Conservation (phyloP, 2,888 invertebrate genomes). For the Thysanoteuthis rhombus region DNA sequence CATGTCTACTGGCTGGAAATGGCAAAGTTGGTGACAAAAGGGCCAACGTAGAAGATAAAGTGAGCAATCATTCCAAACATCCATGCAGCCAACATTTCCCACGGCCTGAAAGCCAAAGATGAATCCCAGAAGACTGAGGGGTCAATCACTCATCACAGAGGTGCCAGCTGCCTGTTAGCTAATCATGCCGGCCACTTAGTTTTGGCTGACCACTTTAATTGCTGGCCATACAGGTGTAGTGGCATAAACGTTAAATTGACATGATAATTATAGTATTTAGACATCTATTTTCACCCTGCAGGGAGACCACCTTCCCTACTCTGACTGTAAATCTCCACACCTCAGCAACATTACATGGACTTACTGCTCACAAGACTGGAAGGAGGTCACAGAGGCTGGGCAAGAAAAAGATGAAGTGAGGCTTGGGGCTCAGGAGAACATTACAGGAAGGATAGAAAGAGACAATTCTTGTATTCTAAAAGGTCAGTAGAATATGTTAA, state of each 20-base stretch:
- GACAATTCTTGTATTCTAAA: not conserved
- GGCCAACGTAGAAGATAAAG: not conserved
- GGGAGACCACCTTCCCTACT: not conserved
- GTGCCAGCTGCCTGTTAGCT: not conserved
- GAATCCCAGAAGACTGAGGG: not conserved
- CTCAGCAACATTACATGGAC: not conserved
- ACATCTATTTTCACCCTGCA: not conserved
- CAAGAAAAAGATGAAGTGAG: not conserved
- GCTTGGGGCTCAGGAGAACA: not conserved
- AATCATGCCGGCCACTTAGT: not conserved
- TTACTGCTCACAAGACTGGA: not conserved
- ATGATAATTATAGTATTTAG: constrained; percentile 12
- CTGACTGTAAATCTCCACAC: not conserved
- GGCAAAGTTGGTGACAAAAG: not conserved
- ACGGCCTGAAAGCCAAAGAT: not conserved
- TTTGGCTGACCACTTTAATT: not conserved
- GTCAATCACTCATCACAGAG: not conserved
- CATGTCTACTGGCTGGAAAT: not conserved
- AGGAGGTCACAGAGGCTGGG: not conserved
- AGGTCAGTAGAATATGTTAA: not conserved
- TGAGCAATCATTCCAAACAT: not conserved
- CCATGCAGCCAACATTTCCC: not conserved
- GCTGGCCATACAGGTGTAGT: not conserved
- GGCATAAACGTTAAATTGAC: not conserved
- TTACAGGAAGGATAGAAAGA: not conserved